phyloP scores from a whole-genome alignment of 1,140 invertebrate species.

The Fragariocoptes setiger region DNA sequence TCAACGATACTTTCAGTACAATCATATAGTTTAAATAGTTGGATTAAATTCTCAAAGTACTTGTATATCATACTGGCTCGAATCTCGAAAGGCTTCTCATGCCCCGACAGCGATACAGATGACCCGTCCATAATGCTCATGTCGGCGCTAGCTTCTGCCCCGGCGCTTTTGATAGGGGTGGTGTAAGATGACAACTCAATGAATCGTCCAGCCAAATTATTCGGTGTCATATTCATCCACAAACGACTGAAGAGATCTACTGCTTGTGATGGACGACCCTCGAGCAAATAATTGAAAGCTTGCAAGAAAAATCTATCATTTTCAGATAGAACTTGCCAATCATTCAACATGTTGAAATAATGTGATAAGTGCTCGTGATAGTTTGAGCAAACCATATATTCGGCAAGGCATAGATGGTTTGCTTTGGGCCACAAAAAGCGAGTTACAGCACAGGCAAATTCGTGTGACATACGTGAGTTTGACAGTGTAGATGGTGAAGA shows the following conservation, averaged over 20 bases:
- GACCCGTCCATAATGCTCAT: no score
- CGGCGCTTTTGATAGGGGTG: neutral
- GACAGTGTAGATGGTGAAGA: no score
- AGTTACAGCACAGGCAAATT: no score
- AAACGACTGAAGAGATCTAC: neutral
- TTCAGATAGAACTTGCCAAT: neutral
- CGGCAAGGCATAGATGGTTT: neutral
- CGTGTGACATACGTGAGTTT: no score
- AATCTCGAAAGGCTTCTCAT: no score
- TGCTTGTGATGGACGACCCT: neutral
- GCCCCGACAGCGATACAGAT: no score
- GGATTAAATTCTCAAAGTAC: conserved; percentile 9
- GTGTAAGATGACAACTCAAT: neutral
- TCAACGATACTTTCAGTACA: conserved; percentile 3
- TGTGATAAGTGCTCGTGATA: neutral
- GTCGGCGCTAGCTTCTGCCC: neutral
- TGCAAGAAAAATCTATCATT: neutral
- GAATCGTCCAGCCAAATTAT: neutral
- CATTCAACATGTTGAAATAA: neutral
- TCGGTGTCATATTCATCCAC: neutral
- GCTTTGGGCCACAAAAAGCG: neutral
- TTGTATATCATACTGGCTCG: conserved; percentile 2
- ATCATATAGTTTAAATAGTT: conserved; percentile 6
- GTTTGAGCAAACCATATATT: neutral
- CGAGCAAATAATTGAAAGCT: neutral